Evolutionary conservation across 1,140 invertebrate species (phyloP).

Genomic region (Acromyrmex heyeri): DNA sequence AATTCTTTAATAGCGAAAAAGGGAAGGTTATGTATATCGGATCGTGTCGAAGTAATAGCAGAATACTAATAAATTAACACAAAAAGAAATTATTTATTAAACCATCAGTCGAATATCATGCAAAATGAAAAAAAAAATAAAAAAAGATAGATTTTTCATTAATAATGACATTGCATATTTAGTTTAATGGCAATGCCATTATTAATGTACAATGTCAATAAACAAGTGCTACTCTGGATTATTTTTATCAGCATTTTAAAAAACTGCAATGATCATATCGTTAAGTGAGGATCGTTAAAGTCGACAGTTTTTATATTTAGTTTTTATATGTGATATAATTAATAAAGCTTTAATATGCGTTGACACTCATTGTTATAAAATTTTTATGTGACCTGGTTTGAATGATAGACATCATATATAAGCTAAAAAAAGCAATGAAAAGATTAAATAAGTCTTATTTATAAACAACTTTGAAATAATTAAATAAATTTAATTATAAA

Average conservation of each 20-base stretch:
- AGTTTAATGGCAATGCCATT: background rate
- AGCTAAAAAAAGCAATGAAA: background rate
- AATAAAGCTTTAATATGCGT: conserved; percentile 8
- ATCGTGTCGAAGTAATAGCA: background rate
- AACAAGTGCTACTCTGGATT: background rate
- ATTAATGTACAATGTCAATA: background rate
- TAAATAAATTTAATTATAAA: conserved; percentile 32
- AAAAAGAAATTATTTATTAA: background rate
- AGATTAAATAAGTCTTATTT: background rate
- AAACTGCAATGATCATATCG: background rate
- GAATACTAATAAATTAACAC: background rate
- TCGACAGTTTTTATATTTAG: background rate
- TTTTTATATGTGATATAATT: background rate
- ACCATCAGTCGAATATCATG: background rate
- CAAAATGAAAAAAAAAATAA: background rate
- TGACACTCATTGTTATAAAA: background rate
- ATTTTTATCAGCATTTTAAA: background rate
- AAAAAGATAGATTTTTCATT: background rate
- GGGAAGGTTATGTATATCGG: background rate
- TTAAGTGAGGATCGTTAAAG: background rate
- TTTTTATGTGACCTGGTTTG: background rate
- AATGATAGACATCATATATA: conserved; percentile 5
- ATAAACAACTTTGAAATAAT: conserved; percentile 8
- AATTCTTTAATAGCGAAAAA: background rate
- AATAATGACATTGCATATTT: background rate